Percentiles rank a stretch among this genome's conserved stretches.
phyloP scores from a whole-genome alignment of 2,113 vertebrate species.

The Gambusia affinis region DNA sequence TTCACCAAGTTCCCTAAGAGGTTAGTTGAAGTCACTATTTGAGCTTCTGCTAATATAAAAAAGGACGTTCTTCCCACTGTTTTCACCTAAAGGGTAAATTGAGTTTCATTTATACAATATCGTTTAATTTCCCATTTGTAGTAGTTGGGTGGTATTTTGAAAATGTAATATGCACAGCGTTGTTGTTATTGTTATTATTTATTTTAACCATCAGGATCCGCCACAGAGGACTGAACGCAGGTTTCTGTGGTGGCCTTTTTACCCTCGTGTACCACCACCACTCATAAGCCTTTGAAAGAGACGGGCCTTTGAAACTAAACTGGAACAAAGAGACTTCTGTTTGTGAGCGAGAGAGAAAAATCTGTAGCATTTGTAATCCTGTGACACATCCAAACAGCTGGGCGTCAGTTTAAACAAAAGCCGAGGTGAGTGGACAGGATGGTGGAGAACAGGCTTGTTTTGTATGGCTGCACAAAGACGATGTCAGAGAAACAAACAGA shows the following conservation, averaged over 20 bases:
- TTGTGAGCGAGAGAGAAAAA: slow-evolving; percentile 36
- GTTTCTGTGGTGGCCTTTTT: slow-evolving; percentile 28
- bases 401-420: slow-evolving; percentile 56
- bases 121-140: not conserved
- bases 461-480: not conserved
- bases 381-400: slow-evolving; percentile 69
- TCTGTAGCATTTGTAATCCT: slow-evolving; percentile 46
- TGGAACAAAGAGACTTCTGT: slow-evolving; percentile 64
- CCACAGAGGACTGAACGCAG: slow-evolving; percentile 8
- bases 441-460: slow-evolving; percentile 11
- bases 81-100: slow-evolving; percentile 31
- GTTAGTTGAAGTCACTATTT: slow-evolving; percentile 10
- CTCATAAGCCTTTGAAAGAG: slow-evolving; percentile 44
- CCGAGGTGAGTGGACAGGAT: slow-evolving; percentile 32
- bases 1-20: slow-evolving; percentile 28
- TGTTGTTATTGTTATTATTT: not conserved
- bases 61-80: not conserved
- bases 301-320: slow-evolving; percentile 55
- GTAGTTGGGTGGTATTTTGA: not conserved
- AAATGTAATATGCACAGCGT: not conserved
- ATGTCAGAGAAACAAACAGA: slow-evolving; percentile 6
- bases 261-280: slow-evolving; percentile 24
- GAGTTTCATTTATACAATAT: slow-evolving; percentile 7
- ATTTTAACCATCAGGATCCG: slow-evolving; percentile 16
- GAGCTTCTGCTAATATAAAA: slow-evolving; percentile 17